Percentiles rank a stretch among this genome's conserved stretches.
These are phyloP conservation scores for Mustela nigripes DNA, from an alignment of 2,113 vertebrate genomes.

Conservation along the genomic window DNA sequence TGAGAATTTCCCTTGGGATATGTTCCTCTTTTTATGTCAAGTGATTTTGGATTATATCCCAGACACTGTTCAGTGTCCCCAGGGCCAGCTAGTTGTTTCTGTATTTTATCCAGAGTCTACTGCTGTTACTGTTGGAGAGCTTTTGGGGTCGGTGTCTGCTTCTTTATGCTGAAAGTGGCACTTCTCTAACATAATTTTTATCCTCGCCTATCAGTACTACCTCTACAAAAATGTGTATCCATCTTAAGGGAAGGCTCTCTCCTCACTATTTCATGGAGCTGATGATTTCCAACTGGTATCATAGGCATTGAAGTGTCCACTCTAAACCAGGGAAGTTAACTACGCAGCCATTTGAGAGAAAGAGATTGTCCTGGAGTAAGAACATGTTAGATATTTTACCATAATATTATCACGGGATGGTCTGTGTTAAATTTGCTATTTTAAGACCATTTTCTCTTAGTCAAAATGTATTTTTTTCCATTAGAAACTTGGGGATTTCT, in stretches of 20 bases:
- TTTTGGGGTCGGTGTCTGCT: accelerated
- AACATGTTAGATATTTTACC: not conserved
- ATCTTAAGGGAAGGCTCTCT: too few species aligned
- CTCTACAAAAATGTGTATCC: too few species aligned
- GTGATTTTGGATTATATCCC: not conserved
- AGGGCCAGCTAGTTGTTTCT: not conserved
- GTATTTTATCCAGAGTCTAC: too few species aligned
- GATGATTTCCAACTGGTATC: not conserved
- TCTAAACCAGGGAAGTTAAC: not conserved
- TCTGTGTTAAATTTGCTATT: not conserved
- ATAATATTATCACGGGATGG: too few species aligned
- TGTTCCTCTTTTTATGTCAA: not conserved
- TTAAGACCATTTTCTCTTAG: not conserved
- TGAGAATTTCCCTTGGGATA: not conserved
- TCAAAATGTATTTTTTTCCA: not conserved
- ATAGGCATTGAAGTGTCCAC: not conserved
- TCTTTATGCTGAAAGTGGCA: not conserved
- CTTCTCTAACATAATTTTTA: not conserved
- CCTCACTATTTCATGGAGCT: not conserved
- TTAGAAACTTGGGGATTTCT: not conserved
- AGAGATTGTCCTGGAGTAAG: not conserved
- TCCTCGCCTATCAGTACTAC: too few species aligned
- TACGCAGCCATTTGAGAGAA: not conserved
- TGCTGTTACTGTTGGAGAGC: not conserved
- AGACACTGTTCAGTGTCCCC: not conserved